phyloP scores from a whole-genome alignment of 2,888 invertebrate species.

The Aleiodes leptofemur region DNA sequence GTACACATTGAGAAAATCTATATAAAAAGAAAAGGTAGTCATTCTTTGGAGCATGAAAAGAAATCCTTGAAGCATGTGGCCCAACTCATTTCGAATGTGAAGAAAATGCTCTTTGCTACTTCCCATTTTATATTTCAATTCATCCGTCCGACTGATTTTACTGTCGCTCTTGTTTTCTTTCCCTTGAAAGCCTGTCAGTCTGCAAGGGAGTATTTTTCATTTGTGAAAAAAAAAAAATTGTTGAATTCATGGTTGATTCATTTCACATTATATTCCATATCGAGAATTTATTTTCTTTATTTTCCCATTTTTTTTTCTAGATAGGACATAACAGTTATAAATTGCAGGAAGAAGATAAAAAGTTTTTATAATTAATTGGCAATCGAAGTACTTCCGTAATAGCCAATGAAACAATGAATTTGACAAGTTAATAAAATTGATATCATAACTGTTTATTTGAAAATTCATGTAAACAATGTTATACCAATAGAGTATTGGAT shows the following conservation, averaged over 20 bases:
- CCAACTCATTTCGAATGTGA: slow-evolving; percentile 38
- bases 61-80: slow-evolving; percentile 52
- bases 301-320: neutral
- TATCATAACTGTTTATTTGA: slow-evolving; percentile 4
- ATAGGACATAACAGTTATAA: neutral
- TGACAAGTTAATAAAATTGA: slow-evolving; percentile 11
- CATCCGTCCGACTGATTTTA: slow-evolving; percentile 42
- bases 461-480: slow-evolving; percentile 2
- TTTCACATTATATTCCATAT: neutral
- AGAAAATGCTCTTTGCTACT: slow-evolving; percentile 28
- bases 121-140: slow-evolving; percentile 51
- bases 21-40: slow-evolving; percentile 28
- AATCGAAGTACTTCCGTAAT: slow-evolving; percentile 1
- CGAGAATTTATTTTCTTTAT: slow-evolving; percentile 10
- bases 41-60: slow-evolving; percentile 47
- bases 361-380: neutral
- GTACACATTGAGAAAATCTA: slow-evolving; percentile 1
- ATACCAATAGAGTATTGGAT: slow-evolving; percentile 12
- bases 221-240: neutral
- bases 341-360: slow-evolving; percentile 11
- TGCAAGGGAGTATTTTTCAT: slow-evolving; percentile 2
- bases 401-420: neutral
- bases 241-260: neutral
- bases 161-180: slow-evolving; percentile 43
- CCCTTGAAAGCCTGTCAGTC: slow-evolving; percentile 20